These are phyloP conservation scores for Formica selysi DNA, from an alignment of 1,140 invertebrate species.

Conservation along the genomic window DNA sequence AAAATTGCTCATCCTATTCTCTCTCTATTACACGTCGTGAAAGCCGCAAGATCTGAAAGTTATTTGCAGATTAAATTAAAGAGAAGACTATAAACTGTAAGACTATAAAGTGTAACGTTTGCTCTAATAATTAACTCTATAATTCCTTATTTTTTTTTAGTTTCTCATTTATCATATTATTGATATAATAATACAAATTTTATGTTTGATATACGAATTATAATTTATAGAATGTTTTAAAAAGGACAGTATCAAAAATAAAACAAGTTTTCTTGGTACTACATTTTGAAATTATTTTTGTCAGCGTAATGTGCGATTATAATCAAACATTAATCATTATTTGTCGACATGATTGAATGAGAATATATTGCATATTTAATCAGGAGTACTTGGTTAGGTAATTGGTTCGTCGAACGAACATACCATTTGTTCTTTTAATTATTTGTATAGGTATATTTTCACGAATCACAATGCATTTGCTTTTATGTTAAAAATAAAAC, in stretches of 20 bases:
- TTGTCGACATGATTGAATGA: background rate
- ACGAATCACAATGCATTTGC: background rate
- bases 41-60: background rate
- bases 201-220: background rate
- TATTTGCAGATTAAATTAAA: slow-evolving; percentile 22
- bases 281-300: background rate
- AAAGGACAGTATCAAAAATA: background rate
- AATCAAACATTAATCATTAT: slow-evolving; percentile 22
- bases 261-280: background rate
- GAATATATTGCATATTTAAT: background rate
- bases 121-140: background rate
- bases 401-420: background rate
- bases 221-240: background rate
- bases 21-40: background rate
- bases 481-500: background rate
- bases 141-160: background rate
- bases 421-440: background rate
- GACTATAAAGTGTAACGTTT: background rate
- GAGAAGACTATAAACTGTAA: background rate
- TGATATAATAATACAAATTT: background rate
- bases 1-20: background rate
- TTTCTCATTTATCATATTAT: background rate
- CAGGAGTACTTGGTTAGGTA: background rate
- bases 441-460: background rate
- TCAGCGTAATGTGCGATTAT: background rate